Conservation (phyloP, 1,140 invertebrate species). For the Cyclargus thomasi region DNA sequence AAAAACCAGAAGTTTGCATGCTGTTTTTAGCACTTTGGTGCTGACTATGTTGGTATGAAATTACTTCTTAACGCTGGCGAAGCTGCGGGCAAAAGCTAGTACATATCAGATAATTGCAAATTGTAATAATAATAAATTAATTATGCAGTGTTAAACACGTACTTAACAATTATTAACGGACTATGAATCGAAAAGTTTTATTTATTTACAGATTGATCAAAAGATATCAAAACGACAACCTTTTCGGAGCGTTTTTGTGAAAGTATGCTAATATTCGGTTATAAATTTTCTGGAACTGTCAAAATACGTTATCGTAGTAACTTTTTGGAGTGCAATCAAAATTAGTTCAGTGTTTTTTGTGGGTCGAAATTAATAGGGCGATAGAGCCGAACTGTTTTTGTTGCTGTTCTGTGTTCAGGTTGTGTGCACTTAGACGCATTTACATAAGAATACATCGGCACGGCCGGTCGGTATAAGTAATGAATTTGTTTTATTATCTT, state of each 20-base stretch:
- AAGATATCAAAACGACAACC: slow-evolving; percentile 18
- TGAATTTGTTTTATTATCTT: slow-evolving; percentile 22
- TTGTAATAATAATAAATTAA: no score
- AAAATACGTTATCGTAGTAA: background rate
- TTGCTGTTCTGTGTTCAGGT: slow-evolving; percentile 33
- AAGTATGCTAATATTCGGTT: slow-evolving; percentile 3
- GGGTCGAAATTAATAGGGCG: slow-evolving; percentile 47
- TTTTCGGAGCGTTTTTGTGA: background rate
- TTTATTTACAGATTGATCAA: slow-evolving; percentile 1
- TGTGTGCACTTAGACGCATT: slow-evolving; percentile 44
- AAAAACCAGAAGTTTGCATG: no score
- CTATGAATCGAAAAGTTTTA: slow-evolving; percentile 3
- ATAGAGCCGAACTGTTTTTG: slow-evolving; percentile 43
- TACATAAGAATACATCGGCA: slow-evolving; percentile 39
- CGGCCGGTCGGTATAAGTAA: slow-evolving; percentile 14
- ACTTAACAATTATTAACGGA: background rate
- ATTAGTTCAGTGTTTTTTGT: slow-evolving; percentile 19
- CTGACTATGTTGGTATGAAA: no score
- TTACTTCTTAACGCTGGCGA: no score
- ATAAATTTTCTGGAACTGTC: background rate
- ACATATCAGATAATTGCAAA: no score
- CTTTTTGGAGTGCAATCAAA: slow-evolving; percentile 7
- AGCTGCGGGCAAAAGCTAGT: no score
- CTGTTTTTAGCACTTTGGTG: no score
- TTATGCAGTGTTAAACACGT: no score